Conservation (phyloP, 2,113 vertebrate species). For the Mellivora capensis region DNA sequence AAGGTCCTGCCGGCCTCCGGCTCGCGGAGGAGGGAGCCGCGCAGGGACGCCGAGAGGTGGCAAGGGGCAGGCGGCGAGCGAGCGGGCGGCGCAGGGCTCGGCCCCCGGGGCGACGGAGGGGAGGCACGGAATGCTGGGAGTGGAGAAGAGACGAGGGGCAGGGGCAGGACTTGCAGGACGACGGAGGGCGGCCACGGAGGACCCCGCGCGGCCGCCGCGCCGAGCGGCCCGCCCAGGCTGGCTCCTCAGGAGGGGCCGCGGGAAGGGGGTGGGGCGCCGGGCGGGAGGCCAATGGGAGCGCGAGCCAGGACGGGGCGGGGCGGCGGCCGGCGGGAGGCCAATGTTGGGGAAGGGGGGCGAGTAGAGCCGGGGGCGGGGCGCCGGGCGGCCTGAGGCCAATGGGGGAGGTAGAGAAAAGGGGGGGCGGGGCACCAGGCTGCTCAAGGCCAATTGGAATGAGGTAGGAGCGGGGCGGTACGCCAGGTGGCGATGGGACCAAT, state of each 20-base stretch:
- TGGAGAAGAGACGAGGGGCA: background rate
- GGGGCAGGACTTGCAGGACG: background rate
- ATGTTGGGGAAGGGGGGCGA: no score
- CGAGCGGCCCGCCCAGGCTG: rapidly evolving
- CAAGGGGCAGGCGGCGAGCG: background rate
- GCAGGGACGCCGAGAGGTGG: background rate
- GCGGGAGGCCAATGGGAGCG: background rate
- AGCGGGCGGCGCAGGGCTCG: background rate
- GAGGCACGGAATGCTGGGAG: background rate
- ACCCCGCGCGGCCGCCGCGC: background rate
- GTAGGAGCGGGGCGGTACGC: no score
- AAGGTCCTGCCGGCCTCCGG: background rate
- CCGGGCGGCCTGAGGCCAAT: background rate
- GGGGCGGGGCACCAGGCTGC: background rate
- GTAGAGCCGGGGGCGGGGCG: background rate
- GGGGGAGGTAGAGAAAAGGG: background rate
- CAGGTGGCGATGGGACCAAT: background rate
- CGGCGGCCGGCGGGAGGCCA: background rate
- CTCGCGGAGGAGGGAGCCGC: background rate
- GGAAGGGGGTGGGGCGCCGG: background rate
- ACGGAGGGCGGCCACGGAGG: rapidly evolving
- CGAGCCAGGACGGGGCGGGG: background rate
- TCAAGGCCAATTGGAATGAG: background rate
- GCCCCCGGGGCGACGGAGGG: background rate
- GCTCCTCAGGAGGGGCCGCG: background rate